Base-by-base conservation (phyloP, 2,113 vertebrate genomes). In the Chaetodon auriga region DNA sequence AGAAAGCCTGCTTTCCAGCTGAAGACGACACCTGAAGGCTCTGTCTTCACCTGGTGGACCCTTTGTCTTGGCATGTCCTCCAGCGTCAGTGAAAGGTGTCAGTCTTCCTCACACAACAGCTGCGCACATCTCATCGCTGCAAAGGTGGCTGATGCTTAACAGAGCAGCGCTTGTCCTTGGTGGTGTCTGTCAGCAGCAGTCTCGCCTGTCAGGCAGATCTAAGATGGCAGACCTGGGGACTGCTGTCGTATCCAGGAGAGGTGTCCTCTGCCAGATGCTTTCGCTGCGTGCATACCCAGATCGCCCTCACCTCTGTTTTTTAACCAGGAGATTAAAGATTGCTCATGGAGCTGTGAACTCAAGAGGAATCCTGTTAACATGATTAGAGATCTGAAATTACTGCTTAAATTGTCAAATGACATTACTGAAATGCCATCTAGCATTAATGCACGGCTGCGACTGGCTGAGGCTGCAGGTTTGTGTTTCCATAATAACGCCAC, bases 121-220 rank as follows among this genome's bases (percentile, higher is more conserved):
- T 36, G 35, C 82, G 57, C 81, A 72, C 75, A 65, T 78, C 69
- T 83, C 76, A 13, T 18, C 21, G 83, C 85, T 80, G 87, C 85
- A 86, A 68, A 93, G 86, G 86, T 76, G 80, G 83, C 73, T 78
- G 84, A 69, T 83, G 90, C 79, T 85, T 75, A 85, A 74, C 86
- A 78, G 91, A 90, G 90, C 89, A 35, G 87, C 19, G 14, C 70
- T 8, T 88, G 91, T 92, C 92, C 92, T 93, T 81, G 89, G 91
- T 79, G 89, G 38, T 53, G 85, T 78, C 90, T 87, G 92, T 93
- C 90, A 90, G 88, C 78, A 60, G 83, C 84, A 78, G 72, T 72
- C 86, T 87, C 75, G 48, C 83, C 88, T 92, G 91, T 92, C 92
- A 88, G 85, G 61, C 72, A 64, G 70, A 91, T 92, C 83, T 84